Conservation (phyloP, 2,888 invertebrate species). For the Barypeithes pellucidus region DNA sequence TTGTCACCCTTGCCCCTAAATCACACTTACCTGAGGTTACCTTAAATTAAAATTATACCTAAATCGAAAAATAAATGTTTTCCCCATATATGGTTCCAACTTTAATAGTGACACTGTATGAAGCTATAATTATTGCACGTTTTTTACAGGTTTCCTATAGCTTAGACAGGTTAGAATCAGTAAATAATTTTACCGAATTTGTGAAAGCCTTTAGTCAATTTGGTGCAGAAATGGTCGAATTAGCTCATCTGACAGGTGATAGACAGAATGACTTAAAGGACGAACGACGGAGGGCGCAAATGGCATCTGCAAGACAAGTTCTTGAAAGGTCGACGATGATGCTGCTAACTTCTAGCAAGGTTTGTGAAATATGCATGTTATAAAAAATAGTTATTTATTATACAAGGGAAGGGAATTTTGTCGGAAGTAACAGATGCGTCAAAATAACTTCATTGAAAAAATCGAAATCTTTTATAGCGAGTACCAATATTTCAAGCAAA, state of each 20-base stretch:
- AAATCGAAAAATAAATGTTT: too few relatives aligned
- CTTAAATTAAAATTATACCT: too few relatives aligned
- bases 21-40: too few relatives aligned
- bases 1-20: too few relatives aligned
- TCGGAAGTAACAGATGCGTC: too few relatives aligned
- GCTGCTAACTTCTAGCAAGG: constrained; percentile 97
- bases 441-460: too few relatives aligned
- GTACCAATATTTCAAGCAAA: too few relatives aligned
- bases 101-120: too few relatives aligned
- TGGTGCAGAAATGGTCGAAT: constrained; percentile 98
- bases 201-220: constrained; percentile 99
- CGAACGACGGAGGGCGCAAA: constrained; percentile 95
- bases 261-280: constrained; percentile 90
- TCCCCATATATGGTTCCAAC: too few relatives aligned
- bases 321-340: constrained; percentile 97
- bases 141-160: constrained; percentile 81
- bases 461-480: too few relatives aligned
- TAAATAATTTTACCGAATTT: constrained; percentile 96
- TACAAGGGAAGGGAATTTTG: too few relatives aligned
- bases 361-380: constrained; percentile 65
- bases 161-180: constrained; percentile 88
- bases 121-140: background rate
- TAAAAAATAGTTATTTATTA: too few relatives aligned
- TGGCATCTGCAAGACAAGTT: constrained; percentile 95
- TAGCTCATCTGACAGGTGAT: constrained; percentile 93